Conservation (phyloP, 1,140 invertebrate species). For the Anthonomus grandis region DNA sequence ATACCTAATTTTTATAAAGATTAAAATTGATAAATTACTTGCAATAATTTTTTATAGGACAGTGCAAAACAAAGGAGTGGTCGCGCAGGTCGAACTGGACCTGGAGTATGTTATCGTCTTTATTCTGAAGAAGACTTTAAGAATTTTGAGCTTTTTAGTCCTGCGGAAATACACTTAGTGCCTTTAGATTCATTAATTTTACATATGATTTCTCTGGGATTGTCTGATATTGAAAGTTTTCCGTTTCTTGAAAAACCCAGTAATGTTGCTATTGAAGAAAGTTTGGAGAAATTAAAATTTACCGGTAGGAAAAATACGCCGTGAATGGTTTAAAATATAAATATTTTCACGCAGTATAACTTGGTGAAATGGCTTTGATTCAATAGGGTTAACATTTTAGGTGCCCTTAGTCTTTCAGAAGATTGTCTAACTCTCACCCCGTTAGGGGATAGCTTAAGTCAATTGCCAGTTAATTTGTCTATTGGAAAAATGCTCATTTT, state of each 20-base stretch:
- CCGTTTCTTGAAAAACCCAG: conserved; percentile 93
- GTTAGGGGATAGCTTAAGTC: conserved; percentile 82
- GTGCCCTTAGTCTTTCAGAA: conserved; percentile 79
- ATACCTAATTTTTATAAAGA: background rate
- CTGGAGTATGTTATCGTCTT: conserved; percentile 77
- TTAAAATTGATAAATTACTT: background rate
- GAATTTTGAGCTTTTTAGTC: conserved; percentile 71
- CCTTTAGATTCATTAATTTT: conserved; percentile 90
- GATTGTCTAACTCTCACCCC: conserved; percentile 68
- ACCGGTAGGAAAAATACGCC: conserved; percentile 54
- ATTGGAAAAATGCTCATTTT: conserved; percentile 96
- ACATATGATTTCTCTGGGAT: conserved; percentile 93
- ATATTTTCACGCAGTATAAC: too few relatives aligned
- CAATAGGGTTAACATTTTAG: conserved; percentile 6
- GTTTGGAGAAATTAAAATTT: conserved; percentile 82
- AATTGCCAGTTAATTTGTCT: conserved; percentile 90
- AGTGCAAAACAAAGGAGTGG: conserved; percentile 92
- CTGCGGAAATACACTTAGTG: conserved; percentile 72
- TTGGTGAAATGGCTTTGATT: background rate
- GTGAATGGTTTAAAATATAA: too few relatives aligned
- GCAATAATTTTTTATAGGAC: conserved; percentile 52
- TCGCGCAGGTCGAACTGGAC: conserved; percentile 81
- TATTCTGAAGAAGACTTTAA: conserved; percentile 74
- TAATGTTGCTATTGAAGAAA: conserved; percentile 78
- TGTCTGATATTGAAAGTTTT: conserved; percentile 88